phyloP scores from a whole-genome alignment of 2,888 invertebrate species.

The Dascillus cervinus region DNA sequence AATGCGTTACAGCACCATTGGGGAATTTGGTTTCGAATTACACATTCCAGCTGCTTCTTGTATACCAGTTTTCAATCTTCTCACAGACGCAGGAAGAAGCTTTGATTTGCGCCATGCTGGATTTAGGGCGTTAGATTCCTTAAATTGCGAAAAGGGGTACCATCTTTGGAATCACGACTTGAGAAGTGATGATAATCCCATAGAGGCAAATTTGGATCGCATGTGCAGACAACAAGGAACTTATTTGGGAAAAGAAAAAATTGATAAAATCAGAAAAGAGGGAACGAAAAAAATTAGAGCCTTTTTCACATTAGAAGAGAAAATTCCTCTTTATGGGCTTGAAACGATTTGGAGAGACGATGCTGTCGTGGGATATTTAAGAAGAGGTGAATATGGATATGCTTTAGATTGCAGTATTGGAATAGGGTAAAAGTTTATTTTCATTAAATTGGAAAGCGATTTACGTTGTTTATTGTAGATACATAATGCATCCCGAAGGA shows the following conservation, averaged over 20 bases:
- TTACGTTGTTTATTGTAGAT: conserved; percentile 35
- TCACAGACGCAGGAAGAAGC: conserved; percentile 52
- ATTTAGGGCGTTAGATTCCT: conserved; percentile 74
- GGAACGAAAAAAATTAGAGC: conserved; percentile 69
- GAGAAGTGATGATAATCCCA: conserved; percentile 74
- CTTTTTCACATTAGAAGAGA: conserved; percentile 60
- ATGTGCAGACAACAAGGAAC: conserved; percentile 71
- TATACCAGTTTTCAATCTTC: conserved; percentile 52
- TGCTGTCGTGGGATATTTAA: conserved; percentile 66
- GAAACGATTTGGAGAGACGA: conserved; percentile 79
- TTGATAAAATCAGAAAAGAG: conserved; percentile 56
- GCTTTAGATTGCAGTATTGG: conserved; percentile 52
- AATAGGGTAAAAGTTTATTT: conserved; percentile 45
- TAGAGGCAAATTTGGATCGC: conserved; percentile 75
- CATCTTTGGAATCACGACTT: conserved; percentile 82
- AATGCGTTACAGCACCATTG: conserved; percentile 74
- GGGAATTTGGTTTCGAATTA: conserved; percentile 83
- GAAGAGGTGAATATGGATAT: conserved; percentile 74
- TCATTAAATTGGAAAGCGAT: not conserved
- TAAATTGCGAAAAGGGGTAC: conserved; percentile 83
- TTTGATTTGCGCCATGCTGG: conserved; percentile 68
- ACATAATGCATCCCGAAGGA: conserved; percentile 50
- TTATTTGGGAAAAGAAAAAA: conserved; percentile 68
- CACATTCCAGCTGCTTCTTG: conserved; percentile 70
- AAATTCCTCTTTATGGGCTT: conserved; percentile 71